Conservation (phyloP, 1,140 invertebrate genomes). For the Nixonia krombeini region DNA sequence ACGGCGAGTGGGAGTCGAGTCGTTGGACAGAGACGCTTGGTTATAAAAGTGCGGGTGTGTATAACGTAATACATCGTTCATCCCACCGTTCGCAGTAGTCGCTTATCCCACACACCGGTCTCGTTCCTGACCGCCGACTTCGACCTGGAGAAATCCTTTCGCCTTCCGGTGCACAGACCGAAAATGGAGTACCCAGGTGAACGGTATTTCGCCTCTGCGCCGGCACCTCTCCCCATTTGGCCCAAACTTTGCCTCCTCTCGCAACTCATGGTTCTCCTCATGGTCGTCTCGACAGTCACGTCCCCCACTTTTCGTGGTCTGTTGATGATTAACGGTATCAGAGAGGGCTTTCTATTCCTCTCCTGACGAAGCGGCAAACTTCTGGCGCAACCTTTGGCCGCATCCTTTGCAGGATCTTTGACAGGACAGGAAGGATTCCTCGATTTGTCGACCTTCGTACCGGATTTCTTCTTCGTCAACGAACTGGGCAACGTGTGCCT, state of each 20-base stretch:
- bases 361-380: conserved; percentile 50
- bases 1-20: conserved; percentile 3
- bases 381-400: conserved; percentile 30
- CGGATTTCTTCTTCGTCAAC: conserved; percentile 17
- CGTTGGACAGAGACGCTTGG: not conserved
- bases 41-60: conserved; percentile 17
- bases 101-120: conserved; percentile 19
- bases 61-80: conserved; percentile 32
- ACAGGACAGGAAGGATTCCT: no score
- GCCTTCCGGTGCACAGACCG: conserved; percentile 63
- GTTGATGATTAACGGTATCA: conserved; percentile 53
- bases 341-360: conserved; percentile 51
- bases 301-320: conserved; percentile 38
- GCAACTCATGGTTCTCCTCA: conserved; percentile 46
- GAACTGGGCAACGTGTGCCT: conserved; percentile 36
- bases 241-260: conserved; percentile 41
- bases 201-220: conserved; percentile 33
- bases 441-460: conserved; percentile 5
- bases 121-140: conserved; percentile 11
- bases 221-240: conserved; percentile 42
- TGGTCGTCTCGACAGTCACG: conserved; percentile 39
- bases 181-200: conserved; percentile 64
- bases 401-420: no score
- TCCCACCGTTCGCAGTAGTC: conserved; percentile 46
- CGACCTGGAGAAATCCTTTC: conserved; percentile 32